A percentile compares a stretch with the other conserved stretches of the same genome.
These are phyloP conservation scores for Mastomys coucha DNA, from an alignment of 2,113 vertebrate genomes.

Conservation along the genomic window DNA sequence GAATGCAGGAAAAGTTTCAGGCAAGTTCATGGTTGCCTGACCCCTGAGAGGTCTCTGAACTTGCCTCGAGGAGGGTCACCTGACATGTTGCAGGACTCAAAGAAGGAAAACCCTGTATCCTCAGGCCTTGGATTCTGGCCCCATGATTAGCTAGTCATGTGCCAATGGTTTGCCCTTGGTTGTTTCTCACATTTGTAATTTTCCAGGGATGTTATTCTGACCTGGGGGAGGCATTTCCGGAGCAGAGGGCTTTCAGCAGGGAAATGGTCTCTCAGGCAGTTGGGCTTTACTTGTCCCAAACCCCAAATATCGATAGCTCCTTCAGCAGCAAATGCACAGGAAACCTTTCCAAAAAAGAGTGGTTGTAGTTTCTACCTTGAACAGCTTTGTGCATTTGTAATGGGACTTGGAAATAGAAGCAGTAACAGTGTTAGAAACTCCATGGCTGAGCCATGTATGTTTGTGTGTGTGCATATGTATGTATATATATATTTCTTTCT, in stretches of 20 bases:
- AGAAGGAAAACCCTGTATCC: neutral
- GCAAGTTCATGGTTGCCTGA: neutral
- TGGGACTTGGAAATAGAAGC: conserved; percentile 63
- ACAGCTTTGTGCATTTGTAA: neutral
- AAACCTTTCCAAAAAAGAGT: neutral
- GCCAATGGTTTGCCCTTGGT: neutral
- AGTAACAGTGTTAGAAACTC: neutral
- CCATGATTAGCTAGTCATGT: neutral
- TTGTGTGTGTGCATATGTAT: too few species aligned
- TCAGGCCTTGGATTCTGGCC: neutral
- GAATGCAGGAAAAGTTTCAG: neutral
- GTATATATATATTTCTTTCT: neutral
- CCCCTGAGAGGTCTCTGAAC: neutral
- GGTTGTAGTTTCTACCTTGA: conserved; percentile 39
- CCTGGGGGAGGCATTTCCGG: neutral
- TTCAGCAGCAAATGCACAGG: neutral
- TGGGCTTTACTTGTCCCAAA: conserved; percentile 8
- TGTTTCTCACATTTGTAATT: neutral
- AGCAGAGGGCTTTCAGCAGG: neutral
- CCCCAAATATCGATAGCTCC: neutral
- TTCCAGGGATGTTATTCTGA: neutral
- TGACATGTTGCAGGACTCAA: neutral
- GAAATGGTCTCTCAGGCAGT: neutral
- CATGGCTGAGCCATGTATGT: conserved; percentile 12
- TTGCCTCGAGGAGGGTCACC: neutral